Base-by-base conservation (phyloP, 2,797 vertebrate genomes). In the Chaetodon trifasciatus region DNA sequence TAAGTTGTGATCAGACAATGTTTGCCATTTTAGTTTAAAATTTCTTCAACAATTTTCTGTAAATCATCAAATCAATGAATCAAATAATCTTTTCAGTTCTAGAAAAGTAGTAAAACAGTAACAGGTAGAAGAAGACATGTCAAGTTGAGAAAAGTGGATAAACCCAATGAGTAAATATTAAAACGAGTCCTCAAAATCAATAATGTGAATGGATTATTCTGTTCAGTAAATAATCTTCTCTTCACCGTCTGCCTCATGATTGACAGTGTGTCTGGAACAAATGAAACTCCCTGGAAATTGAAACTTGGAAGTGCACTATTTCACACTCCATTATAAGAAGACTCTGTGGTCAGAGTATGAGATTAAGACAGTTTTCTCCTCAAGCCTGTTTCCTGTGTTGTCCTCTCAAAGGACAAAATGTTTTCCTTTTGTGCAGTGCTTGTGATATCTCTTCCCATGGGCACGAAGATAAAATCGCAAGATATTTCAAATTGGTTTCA, bases 401-500 rank as follows among this genome's bases (percentile, higher is more conserved):
- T 72, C 52, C 13, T 28, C 16, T 61, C 24, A 63, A 37, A 32
- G 40, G 37, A 64, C 32, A 60, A 58, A 44, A 66, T 35, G 19
- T 69, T 67, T 79, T 50, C 50, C 19, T 46, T 71, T 57, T 67
- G 61, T 74, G 19, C 5, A 24, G 10, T 10, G 62, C 50, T 21
- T 57, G 9, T 71, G 16, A 67, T 83, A 62, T 79, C 17, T 76
- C 28, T 58, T 67, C 28, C 24, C 8, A n/a, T 37, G 55, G 57
- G 35, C 23, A 35, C 28, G 49, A 32, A 46, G 47, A 79, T 65
- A 53, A 50, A 24, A 74, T 35, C 7, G 15, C 16, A 3, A 16
- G 16, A 69, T 52, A 61, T 35, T 61, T 56, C n/a, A 44, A 76
- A 75, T 58, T 65, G 17, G 11, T 55, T 70, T 70, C 47, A 80